Evolutionary conservation across 2,888 invertebrate genomes (phyloP).

Genomic region (Sisyra nigra): DNA sequence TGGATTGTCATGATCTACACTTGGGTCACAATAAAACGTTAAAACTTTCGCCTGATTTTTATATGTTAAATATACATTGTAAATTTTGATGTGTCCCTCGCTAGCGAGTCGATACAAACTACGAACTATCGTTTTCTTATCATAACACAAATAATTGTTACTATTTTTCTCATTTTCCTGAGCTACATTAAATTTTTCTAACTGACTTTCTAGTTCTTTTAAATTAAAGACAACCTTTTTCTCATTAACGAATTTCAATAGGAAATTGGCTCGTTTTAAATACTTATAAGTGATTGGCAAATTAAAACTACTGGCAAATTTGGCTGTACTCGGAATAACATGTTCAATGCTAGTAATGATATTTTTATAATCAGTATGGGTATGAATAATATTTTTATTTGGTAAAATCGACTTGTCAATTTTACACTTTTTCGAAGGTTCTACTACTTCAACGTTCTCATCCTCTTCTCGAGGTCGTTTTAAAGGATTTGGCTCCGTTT

Average conservation of each 20-base stretch:
- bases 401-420: too few species aligned
- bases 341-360: too few species aligned
- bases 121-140: slow-evolving; percentile 45
- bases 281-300: slow-evolving; percentile 26
- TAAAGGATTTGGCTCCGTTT: too few species aligned
- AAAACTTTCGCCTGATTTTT: slow-evolving; percentile 28
- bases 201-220: slow-evolving; percentile 22
- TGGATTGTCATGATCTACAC: slow-evolving; percentile 28
- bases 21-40: slow-evolving; percentile 36
- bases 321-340: too few species aligned
- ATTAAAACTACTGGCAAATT: too few species aligned
- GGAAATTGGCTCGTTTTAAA: slow-evolving; percentile 39
- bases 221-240: slow-evolving; percentile 40
- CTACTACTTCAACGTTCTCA: too few species aligned
- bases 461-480: too few species aligned
- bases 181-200: slow-evolving; percentile 33
- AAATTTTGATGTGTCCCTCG: slow-evolving; percentile 38
- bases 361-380: too few species aligned
- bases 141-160: slow-evolving; percentile 29
- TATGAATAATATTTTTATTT: too few species aligned
- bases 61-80: slow-evolving; percentile 30
- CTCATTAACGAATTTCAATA: slow-evolving; percentile 40
- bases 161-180: slow-evolving; percentile 36
- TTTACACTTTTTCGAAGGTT: too few species aligned
- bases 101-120: slow-evolving; percentile 37